Conservation (phyloP, 2,888 invertebrate genomes). For the Eulithis prunata region DNA sequence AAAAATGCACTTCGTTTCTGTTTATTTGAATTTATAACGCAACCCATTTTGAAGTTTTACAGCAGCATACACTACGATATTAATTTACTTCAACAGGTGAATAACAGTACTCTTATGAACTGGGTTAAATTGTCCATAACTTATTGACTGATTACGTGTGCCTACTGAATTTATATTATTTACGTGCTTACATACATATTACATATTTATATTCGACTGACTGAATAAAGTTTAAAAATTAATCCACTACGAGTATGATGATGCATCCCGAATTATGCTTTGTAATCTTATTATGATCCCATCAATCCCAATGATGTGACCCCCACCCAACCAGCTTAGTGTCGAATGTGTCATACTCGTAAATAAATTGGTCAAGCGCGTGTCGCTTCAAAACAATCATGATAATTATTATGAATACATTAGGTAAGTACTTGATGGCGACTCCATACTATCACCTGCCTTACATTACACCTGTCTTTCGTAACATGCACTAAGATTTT, state of each 20-base stretch:
- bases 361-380: conserved; percentile 3
- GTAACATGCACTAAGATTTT: not conserved
- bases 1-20: conserved; percentile 9
- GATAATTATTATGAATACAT: not conserved
- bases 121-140: too few species aligned
- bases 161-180: not conserved
- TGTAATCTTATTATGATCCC: conserved; percentile 30
- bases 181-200: not conserved
- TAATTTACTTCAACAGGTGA: too few species aligned
- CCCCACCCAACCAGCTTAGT: conserved; percentile 18
- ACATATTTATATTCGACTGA: not conserved
- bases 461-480: too few species aligned
- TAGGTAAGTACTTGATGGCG: too few species aligned
- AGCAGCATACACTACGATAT: not conserved
- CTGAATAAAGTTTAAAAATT: not conserved
- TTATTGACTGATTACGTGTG: too few species aligned
- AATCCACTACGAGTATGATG: conserved; percentile 2
- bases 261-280: conserved; percentile 25
- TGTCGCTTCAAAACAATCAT: not conserved
- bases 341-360: conserved; percentile 19
- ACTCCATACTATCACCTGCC: too few species aligned
- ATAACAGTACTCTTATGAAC: too few species aligned
- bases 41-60: not conserved
- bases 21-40: not conserved
- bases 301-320: conserved; percentile 30